phyloP scores from a whole-genome alignment of 2,113 vertebrate genomes.

The Gadus macrocephalus region DNA sequence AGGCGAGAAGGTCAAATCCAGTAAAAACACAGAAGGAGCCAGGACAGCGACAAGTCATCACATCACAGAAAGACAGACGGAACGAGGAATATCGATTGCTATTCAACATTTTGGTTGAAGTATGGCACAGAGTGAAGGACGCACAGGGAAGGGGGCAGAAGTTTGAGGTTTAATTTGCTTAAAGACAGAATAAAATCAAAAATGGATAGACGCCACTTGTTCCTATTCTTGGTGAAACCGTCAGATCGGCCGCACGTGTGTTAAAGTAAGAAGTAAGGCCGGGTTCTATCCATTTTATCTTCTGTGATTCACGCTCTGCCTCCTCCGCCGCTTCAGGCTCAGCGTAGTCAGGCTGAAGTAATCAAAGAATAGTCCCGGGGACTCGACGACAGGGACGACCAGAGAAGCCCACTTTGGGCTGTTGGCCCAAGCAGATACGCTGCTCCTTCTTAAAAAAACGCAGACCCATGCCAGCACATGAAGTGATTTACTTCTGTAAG shows the following conservation, averaged over 20 bases:
- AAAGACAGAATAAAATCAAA: slow-evolving; percentile 6
- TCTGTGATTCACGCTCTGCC: slow-evolving; percentile 17
- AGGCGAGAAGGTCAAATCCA: slow-evolving; percentile 31
- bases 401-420: too few species aligned
- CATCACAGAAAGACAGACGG: slow-evolving; percentile 56
- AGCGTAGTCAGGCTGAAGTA: slow-evolving; percentile 9
- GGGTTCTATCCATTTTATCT: background rate
- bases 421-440: background rate
- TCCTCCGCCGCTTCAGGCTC: background rate
- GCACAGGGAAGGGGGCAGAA: slow-evolving; percentile 15
- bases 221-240: background rate
- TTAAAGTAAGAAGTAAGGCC: background rate
- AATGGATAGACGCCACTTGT: background rate
- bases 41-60: slow-evolving; percentile 53
- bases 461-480: slow-evolving; percentile 1
- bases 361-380: background rate
- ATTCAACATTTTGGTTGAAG: slow-evolving; percentile 43
- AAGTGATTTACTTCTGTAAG: background rate
- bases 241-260: background rate
- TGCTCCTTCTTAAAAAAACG: too few species aligned
- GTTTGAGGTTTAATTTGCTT: background rate
- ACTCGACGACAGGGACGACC: background rate
- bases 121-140: slow-evolving; percentile 59
- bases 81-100: slow-evolving; percentile 50
- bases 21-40: slow-evolving; percentile 38